A percentile compares a stretch with the other conserved stretches of the same genome.
Conservation (phyloP, 2,113 vertebrate genomes). For the Colius striatus region DNA sequence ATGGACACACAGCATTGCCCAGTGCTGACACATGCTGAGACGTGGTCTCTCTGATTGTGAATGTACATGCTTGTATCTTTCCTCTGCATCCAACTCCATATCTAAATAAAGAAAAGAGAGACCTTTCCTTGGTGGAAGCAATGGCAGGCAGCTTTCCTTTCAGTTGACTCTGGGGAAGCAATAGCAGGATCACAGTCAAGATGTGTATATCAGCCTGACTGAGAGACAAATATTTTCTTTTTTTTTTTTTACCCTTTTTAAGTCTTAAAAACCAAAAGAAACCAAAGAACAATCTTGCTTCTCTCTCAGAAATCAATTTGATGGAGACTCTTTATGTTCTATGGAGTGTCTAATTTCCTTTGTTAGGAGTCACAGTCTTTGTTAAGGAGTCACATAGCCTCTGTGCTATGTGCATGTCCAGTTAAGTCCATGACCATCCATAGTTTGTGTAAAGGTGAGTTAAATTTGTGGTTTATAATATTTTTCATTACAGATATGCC, state of each 20-base stretch:
- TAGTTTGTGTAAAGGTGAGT: not conserved
- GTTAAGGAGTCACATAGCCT: not conserved
- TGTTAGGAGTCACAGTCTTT: not conserved
- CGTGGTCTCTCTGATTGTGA: not conserved
- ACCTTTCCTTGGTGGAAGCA: not conserved
- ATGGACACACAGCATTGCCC: rapidly evolving
- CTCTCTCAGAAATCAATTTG: not conserved
- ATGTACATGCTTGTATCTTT: rapidly evolving
- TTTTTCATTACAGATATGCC: not conserved
- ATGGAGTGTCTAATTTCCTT: not conserved
- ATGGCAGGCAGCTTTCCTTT: not conserved
- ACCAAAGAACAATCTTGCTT: not conserved
- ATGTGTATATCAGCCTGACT: not conserved
- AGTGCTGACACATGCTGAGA: not conserved
- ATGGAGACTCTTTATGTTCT: not conserved
- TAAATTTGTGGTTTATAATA: not conserved
- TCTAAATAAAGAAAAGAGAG: not conserved
- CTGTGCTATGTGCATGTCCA: not conserved
- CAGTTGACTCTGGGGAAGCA: not conserved
- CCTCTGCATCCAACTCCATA: not conserved
- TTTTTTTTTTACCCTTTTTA: not conserved
- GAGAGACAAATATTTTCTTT: not conserved
- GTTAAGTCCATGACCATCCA: not conserved
- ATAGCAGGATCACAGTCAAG: not conserved
- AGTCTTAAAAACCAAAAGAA: not conserved